Base-by-base conservation (phyloP, 2,888 invertebrate genomes). In the Ophraella communa region DNA sequence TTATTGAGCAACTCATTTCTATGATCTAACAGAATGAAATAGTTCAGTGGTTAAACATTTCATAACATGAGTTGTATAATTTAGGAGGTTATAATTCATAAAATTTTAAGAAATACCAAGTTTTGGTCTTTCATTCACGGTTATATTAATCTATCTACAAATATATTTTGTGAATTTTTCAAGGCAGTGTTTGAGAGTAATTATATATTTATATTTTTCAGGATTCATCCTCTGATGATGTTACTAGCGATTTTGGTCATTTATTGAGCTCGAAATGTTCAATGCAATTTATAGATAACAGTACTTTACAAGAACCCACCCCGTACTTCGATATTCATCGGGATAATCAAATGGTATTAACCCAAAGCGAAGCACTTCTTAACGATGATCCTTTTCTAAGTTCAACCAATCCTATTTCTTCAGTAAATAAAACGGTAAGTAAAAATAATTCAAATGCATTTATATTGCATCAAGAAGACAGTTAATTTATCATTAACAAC, bases 271-370 rank as follows among this genome's bases (percentile, higher is more conserved):
- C 70, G 44, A 75, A 74, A 64, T 74, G 66, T 60, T 49, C 75
- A 17, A 78, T 77, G 68, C 77, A 74, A 58, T 76, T 76, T 53
- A 67, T 74, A 52, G 33, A 65, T 24, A 47, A 63, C 14, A 62
- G 39, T 60, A 51, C 62, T n/a, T 21, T 57, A 3, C 57, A 64
- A 42, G 68, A 70, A 45, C 39, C 60, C n/a, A 39, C 18, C 20
- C 23, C 49, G 3, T 42, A 65, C n/a, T 66, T 70, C 54, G 66
- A 62, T 11, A 33, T 55, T 47, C 52, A 45, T 33, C 66, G 68
- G 11, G 66, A 77, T 20, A 84, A 85, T 69, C 84, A 84, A 60
- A 71, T 84, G 24, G 81, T 85, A 3, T 62, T 84, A 10, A 79
- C 81, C 0, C 83, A 85, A 66, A 79, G 78, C 44, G 84, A 85